A percentile compares a stretch with the other conserved stretches of the same genome.
Conservation (phyloP, 2,797 vertebrate species). For the Balearica regulorum region DNA sequence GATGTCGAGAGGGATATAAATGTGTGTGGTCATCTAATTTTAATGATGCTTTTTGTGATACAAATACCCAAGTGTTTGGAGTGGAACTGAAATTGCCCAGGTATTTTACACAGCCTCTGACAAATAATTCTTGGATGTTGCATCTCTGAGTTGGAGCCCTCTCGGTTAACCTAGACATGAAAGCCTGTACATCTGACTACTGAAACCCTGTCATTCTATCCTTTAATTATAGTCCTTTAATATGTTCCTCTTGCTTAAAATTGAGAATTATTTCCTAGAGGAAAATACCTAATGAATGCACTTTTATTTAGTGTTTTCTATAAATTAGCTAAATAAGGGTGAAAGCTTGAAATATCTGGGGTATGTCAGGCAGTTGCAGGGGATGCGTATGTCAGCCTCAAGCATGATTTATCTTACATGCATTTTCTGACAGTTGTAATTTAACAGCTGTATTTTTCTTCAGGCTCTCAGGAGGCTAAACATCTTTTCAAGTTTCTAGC, state of each 20-base stretch:
- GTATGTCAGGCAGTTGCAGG: slow-evolving; percentile 17
- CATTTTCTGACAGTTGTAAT: slow-evolving; percentile 53
- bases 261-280: slow-evolving; percentile 21
- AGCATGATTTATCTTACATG: slow-evolving; percentile 25
- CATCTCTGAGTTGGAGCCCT: background rate
- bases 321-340: background rate
- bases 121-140: background rate
- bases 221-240: slow-evolving; percentile 45
- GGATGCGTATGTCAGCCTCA: slow-evolving; percentile 47
- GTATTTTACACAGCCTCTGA: background rate
- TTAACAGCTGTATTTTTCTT: slow-evolving; percentile 56
- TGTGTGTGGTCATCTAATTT: background rate
- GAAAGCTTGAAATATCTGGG: background rate
- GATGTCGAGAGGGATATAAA: background rate
- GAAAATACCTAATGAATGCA: background rate
- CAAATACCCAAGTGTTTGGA: background rate
- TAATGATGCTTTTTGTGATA: background rate
- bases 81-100: background rate
- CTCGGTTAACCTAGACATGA: background rate
- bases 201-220: slow-evolving; percentile 22
- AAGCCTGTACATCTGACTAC: background rate
- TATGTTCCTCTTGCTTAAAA: background rate
- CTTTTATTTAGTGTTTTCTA: background rate
- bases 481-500: slow-evolving; percentile 50
- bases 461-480: slow-evolving; percentile 9